Evolutionary conservation across 2,113 vertebrate genomes (phyloP), one percentile per base, ranked within the genome.

Genomic region (Centropus bengalensis): DNA sequence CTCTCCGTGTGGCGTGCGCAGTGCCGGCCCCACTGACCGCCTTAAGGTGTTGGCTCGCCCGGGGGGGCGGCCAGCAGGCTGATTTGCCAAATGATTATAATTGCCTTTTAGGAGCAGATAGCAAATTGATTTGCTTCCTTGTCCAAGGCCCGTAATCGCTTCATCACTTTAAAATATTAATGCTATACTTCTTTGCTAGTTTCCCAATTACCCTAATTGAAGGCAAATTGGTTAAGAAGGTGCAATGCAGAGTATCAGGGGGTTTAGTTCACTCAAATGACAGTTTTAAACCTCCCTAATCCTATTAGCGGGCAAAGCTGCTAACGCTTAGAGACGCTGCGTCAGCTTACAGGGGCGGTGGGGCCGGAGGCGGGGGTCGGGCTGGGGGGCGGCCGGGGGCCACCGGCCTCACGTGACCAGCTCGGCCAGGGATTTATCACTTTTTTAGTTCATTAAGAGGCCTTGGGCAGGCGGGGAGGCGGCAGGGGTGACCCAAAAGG

Each of bases 221-320:
- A 97, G 96, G 97, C 97, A 98, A 98, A 98, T 98, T 98, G 98
- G 98, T 98, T 98, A 98, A 99, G 98, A 98, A 97, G 98, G 97
- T 96, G 96, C 98, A 97, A 97, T 97, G 96, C 97, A 98, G 97
- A 97, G 97, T 98, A 98, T 98, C 98, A 98, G 98, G 97, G 96
- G 97, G 98, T 97, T 98, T 99, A 98, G 98, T 97, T 98, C 98
- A 98, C 98, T 98, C 98, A 98, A 98, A 99, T 98, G 98, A 98
- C 98, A 98, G 98, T 97, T 96, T 97, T 99, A 99, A 98, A 98
- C 97, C 97, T 96, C 86, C 52, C 96, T 98, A 98, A 99, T 99
- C 98, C 98, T 98, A 98, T 99, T 99, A 99, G 97, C 86, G 52
- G 97, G 97, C 96, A 98, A 98, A 98, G 98, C 98, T 97, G 98